A percentile compares a stretch with the other conserved stretches of the same genome.
These are phyloP conservation scores for Drosophila affinis DNA, from an alignment of 2,888 invertebrate genomes.

Conservation along the genomic window DNA sequence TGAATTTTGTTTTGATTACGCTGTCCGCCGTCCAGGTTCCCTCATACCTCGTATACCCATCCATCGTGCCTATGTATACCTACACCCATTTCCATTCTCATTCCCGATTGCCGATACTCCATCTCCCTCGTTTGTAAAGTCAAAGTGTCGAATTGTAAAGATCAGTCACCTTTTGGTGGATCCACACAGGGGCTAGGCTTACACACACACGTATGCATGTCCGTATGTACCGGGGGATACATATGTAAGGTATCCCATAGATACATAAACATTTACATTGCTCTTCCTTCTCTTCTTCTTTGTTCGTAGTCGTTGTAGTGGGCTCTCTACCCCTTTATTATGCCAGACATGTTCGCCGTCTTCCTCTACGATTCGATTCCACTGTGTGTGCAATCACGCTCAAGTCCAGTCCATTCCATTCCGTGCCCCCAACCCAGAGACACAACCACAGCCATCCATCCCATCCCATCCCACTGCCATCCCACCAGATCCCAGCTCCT, in stretches of 20 bases:
- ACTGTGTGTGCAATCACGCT: conserved; percentile 67
- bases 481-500: conserved; percentile 24
- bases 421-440: conserved; percentile 5
- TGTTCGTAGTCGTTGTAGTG: conserved; percentile 10
- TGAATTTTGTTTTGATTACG: conserved; percentile 74
- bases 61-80: neutral
- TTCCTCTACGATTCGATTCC: conserved; percentile 50
- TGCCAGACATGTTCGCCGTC: conserved; percentile 68
- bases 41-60: neutral
- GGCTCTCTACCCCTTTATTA: conserved; percentile 65
- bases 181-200: conserved; percentile 41
- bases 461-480: neutral
- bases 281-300: conserved; percentile 13
- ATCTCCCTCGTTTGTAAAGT: conserved; percentile 56
- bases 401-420: conserved; percentile 57
- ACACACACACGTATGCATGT: conserved; percentile 13
- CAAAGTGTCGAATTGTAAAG: conserved; percentile 78
- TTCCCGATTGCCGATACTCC: conserved; percentile 19
- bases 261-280: conserved; percentile 72
- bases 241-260: conserved; percentile 55
- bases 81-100: conserved; percentile 8
- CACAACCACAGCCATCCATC: conserved; percentile 3
- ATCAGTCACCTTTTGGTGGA: conserved; percentile 72
- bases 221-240: conserved; percentile 6
- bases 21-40: conserved; percentile 40